A percentile compares a stretch with the other conserved stretches of the same genome.
Evolutionary conservation across 1,140 invertebrate genomes (phyloP).

Genomic region (Cydia amplana): DNA sequence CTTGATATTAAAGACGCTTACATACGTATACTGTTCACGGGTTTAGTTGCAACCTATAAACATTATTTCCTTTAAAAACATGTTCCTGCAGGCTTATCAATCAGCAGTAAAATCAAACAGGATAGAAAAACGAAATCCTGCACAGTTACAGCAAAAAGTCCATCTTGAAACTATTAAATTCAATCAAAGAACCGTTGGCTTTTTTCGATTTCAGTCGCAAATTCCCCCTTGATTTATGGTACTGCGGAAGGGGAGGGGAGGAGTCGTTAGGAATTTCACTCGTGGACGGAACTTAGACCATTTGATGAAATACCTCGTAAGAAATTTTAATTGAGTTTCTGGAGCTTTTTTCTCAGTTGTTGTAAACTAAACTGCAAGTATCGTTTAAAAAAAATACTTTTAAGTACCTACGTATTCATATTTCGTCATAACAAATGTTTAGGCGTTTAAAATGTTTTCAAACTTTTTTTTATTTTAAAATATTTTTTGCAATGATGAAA

Average conservation of each 20-base stretch:
- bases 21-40: too few species aligned
- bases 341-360: background rate
- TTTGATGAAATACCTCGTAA: conserved; percentile 27
- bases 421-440: too few species aligned
- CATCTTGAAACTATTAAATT: conserved; percentile 31
- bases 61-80: too few species aligned
- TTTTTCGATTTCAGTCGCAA: conserved; percentile 18
- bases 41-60: too few species aligned
- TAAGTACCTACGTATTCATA: too few species aligned
- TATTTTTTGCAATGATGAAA: too few species aligned
- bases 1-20: too few species aligned
- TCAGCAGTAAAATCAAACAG: background rate
- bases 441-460: too few species aligned
- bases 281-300: conserved; percentile 32
- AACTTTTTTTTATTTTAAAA: too few species aligned
- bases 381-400: background rate
- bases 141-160: background rate
- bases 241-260: background rate
- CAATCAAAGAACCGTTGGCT: conserved; percentile 31
- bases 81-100: background rate
- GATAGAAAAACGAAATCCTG: background rate
- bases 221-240: conserved; percentile 34
- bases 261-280: conserved; percentile 34
- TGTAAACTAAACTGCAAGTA: background rate
- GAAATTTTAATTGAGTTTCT: conserved; percentile 32